phyloP scores from a whole-genome alignment of 2,888 invertebrate species.

The Lamproptera curius region DNA sequence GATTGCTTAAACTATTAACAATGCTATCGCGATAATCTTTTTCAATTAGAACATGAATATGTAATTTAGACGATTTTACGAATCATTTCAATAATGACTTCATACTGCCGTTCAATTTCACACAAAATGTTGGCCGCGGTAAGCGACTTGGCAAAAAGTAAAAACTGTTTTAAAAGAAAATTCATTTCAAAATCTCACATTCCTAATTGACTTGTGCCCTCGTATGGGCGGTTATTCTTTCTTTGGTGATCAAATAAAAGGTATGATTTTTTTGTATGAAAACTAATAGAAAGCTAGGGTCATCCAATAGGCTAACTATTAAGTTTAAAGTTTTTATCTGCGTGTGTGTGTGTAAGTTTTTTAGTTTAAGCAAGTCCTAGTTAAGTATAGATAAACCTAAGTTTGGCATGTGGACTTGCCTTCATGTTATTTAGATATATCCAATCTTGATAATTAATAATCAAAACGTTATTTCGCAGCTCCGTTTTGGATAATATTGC shows the following conservation, averaged over 20 bases:
- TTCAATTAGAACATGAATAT: constrained; percentile 10
- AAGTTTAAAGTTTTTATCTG: background rate
- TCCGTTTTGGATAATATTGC: constrained; percentile 22
- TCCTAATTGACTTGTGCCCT: constrained; percentile 34
- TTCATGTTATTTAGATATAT: background rate
- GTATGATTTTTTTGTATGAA: too few relatives aligned
- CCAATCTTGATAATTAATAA: too few relatives aligned
- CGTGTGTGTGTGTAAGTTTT: background rate
- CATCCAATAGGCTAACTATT: too few relatives aligned
- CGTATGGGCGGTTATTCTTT: constrained; percentile 32
- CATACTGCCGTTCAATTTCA: background rate
- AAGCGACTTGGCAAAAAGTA: constrained; percentile 1
- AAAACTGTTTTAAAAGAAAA: constrained; percentile 20
- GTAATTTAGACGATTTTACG: background rate
- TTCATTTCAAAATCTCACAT: constrained; percentile 32
- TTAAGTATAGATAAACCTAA: background rate
- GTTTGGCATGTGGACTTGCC: background rate
- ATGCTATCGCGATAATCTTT: constrained; percentile 8
- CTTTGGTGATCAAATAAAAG: constrained; percentile 16
- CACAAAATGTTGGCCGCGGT: constrained; percentile 3
- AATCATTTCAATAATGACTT: background rate
- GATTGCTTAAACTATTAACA: constrained; percentile 7
- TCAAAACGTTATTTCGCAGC: constrained; percentile 21
- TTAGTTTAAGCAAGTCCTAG: background rate
- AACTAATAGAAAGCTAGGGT: too few relatives aligned